Evolutionary conservation across 1,140 invertebrate species (phyloP), one percentile per base, ranked within the genome.

Genomic region (Pteromalus puparum): DNA sequence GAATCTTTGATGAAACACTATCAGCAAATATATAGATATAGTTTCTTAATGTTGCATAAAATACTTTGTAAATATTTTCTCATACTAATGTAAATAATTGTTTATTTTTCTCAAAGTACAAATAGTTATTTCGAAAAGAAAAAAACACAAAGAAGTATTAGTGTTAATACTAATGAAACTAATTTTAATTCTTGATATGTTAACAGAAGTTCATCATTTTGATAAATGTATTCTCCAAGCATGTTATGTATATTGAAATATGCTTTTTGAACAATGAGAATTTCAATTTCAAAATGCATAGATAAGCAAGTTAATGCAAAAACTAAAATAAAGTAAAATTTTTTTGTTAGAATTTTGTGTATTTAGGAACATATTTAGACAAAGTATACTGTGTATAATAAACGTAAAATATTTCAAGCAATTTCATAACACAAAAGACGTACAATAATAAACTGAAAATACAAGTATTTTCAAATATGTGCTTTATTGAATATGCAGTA

Each of bases 31-130:
- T 5, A 34, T 34, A 13, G 0, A 73, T 34, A 76, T 46, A 12
- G 15, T 73, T 73, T 18, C 72, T 34, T 26, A 46, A 38, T 38
- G 30, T 30, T 38, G 72, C 15, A 18, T 61, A 30, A 61, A 61
- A 77, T 61, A 42, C n/a, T 53, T 77, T 77, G 75, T 61, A 77
- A 28, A 77, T 77, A 77, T 77, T 77, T 77, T 65, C 48, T 26
- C 2, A 77, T 28, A 28, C 28, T 30, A 28, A 7, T 77, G 46
- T 77, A 65, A 61, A 77, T 77, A 77, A 38, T 61, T 65, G 10
- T 76, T 46, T 61, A 75, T 42, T 46, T 75, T 46, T 46, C 42
- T 0, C 12, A 34, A 48, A 75, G 34, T 75, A 42, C 42, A 75
- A 75, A 75, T 75, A 42, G 73, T 75, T 75, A 75, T 75, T 75